These are phyloP conservation scores for Nothobranchius kuhntae DNA, from an alignment of 2,113 vertebrate species.

Conservation along the genomic window DNA sequence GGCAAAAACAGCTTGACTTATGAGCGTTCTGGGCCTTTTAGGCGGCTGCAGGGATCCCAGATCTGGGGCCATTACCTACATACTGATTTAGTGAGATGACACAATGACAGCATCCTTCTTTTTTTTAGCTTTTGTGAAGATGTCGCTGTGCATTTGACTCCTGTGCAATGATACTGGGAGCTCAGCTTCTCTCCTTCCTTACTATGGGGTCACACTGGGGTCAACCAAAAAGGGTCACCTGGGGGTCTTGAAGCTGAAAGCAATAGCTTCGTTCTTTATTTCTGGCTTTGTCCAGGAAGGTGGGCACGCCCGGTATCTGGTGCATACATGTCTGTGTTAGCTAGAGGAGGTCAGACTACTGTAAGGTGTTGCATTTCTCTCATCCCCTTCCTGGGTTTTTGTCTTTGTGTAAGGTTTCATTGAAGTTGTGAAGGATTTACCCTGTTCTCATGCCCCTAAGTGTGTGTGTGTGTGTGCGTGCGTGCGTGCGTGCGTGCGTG, in stretches of 20 bases:
- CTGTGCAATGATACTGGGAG: conserved; percentile 60
- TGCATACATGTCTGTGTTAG: conserved; percentile 65
- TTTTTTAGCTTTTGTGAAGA: conserved; percentile 60
- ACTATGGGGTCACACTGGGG: conserved; percentile 67
- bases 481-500: not conserved
- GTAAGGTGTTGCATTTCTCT: conserved; percentile 77
- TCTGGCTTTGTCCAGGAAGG: conserved; percentile 71
- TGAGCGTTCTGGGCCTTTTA: conserved; percentile 47
- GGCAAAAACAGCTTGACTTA: conserved; percentile 61
- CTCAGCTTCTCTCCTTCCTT: conserved; percentile 63
- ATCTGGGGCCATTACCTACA: conserved; percentile 56
- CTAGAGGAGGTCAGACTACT: conserved; percentile 72
- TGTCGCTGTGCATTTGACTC: conserved; percentile 58
- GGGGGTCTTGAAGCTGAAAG: conserved; percentile 77
- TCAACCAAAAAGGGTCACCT: conserved; percentile 70
- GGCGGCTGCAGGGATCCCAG: conserved; percentile 41
- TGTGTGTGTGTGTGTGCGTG: conserved; percentile 3
- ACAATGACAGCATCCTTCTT: conserved; percentile 62
- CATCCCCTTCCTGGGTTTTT: conserved; percentile 60
- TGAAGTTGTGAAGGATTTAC: conserved; percentile 73
- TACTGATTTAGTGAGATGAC: conserved; percentile 62
- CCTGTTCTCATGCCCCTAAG: conserved; percentile 72
- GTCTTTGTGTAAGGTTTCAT: conserved; percentile 72
- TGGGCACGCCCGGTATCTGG: conserved; percentile 77
- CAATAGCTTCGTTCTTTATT: conserved; percentile 75